A percentile compares a stretch with the other conserved stretches of the same genome.
Evolutionary conservation across 1,140 invertebrate species (phyloP).

Genomic region (Oncopeltus fasciatus): DNA sequence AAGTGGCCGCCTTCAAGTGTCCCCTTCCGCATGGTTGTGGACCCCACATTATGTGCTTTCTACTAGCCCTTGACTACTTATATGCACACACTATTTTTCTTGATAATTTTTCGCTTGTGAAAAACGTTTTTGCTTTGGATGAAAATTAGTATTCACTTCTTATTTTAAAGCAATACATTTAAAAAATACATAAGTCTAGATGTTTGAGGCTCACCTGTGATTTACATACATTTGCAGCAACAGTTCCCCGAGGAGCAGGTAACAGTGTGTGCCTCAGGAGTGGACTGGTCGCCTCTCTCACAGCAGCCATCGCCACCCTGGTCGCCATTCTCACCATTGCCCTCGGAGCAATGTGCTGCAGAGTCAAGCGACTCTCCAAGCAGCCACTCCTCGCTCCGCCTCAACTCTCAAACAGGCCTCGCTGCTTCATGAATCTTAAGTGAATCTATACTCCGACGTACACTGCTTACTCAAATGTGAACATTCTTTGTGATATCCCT

Average conservation of each 20-base stretch:
- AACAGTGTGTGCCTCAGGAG: conserved; percentile 54
- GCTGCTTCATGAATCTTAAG: conserved; percentile 17
- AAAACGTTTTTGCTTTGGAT: too few relatives aligned
- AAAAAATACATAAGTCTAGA: too few relatives aligned
- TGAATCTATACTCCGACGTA: background rate
- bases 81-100: too few relatives aligned
- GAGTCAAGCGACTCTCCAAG: conserved; percentile 40
- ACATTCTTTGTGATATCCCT: background rate
- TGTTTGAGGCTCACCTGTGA: too few relatives aligned
- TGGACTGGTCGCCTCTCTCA: conserved; percentile 55
- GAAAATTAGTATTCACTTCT: too few relatives aligned
- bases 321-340: conserved; percentile 52
- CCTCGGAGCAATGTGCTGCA: conserved; percentile 51
- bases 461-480: background rate
- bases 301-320: conserved; percentile 49
- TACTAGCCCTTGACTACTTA: too few relatives aligned
- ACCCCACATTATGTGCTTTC: too few relatives aligned
- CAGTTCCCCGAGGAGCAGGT: conserved; percentile 28
- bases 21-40: too few relatives aligned
- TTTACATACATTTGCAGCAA: too few relatives aligned
- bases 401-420: background rate
- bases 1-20: too few relatives aligned
- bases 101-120: too few relatives aligned
- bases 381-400: conserved; percentile 14
- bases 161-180: too few relatives aligned